Percentiles rank a stretch among this genome's conserved stretches.
Conservation (phyloP, 2,113 vertebrate genomes). For the Sciurus niger region DNA sequence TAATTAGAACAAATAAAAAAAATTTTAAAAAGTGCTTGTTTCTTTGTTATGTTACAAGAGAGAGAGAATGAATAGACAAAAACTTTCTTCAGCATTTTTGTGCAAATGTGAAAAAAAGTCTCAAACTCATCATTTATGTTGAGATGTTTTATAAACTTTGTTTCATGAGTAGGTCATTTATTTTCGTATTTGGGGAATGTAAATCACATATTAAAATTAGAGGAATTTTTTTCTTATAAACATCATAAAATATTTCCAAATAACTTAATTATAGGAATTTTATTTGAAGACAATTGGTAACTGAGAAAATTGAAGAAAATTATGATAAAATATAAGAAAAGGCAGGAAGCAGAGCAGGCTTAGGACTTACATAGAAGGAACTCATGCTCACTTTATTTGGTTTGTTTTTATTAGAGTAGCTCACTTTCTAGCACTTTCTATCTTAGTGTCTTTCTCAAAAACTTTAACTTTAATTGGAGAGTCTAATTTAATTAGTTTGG, state of each 20-base stretch:
- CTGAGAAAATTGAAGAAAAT: not conserved
- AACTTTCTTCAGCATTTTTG: not conserved
- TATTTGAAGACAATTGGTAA: not conserved
- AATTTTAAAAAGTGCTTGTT: too few species aligned
- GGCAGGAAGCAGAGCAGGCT: not conserved
- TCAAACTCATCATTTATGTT: not conserved
- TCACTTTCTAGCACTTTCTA: not conserved
- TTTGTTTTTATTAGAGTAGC: not conserved
- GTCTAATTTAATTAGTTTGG: not conserved
- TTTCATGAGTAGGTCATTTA: not conserved
- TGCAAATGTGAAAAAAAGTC: not conserved
- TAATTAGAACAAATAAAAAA: too few species aligned
- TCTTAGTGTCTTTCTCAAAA: not conserved
- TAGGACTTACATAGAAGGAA: not conserved
- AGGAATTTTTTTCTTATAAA: not conserved
- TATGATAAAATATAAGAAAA: not conserved
- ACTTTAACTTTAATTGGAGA: not conserved
- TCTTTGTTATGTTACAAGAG: too few species aligned
- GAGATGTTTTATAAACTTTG: not conserved
- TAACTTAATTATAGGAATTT: not conserved
- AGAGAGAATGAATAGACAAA: not conserved
- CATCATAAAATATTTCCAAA: not conserved
- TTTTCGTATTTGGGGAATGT: not conserved
- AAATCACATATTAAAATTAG: not conserved
- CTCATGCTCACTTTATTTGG: not conserved